Percentiles rank a stretch among this genome's conserved stretches.
Evolutionary conservation across 2,797 vertebrate genomes (phyloP).

Genomic region (Labroides dimidiatus): DNA sequence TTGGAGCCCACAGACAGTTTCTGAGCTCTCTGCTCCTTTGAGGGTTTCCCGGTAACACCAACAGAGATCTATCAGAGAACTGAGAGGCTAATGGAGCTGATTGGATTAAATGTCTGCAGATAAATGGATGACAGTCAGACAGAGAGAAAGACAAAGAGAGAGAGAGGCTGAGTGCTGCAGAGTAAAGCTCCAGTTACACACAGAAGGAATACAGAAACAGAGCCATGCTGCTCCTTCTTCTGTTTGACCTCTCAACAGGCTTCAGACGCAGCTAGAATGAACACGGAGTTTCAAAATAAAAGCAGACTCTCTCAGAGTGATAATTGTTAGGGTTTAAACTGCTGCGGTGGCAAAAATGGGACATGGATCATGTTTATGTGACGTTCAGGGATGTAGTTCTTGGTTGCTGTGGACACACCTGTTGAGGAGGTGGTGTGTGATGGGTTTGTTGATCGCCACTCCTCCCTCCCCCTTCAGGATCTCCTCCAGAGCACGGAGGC

Average conservation of each 20-base stretch:
- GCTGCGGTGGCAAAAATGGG: too few species aligned
- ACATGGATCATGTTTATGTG: not conserved
- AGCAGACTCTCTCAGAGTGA: not conserved
- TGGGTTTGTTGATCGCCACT: constrained; percentile 96
- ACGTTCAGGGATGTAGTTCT: not conserved
- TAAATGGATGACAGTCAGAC: not conserved
- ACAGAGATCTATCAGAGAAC: constrained; percentile 8
- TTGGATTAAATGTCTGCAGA: constrained; percentile 19
- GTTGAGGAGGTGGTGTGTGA: constrained; percentile 97
- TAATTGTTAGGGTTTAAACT: too few species aligned
- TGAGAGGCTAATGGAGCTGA: constrained; percentile 12
- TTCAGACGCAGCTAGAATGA: too few species aligned
- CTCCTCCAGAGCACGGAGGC: constrained; percentile 94
- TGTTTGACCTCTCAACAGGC: too few species aligned
- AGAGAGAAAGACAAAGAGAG: not conserved
- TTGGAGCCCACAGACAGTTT: not conserved
- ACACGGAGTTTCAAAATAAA: not conserved
- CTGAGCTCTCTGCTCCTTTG: not conserved
- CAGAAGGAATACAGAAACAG: not conserved
- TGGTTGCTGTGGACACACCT: constrained; percentile 77
- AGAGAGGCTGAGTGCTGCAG: not conserved
- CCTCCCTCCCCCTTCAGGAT: constrained; percentile 94
- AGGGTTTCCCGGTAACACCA: not conserved
- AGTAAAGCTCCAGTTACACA: not conserved
- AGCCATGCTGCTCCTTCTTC: too few species aligned